Evolutionary conservation across 2,113 vertebrate species (phyloP).

Genomic region (Mormoops blainvillei): DNA sequence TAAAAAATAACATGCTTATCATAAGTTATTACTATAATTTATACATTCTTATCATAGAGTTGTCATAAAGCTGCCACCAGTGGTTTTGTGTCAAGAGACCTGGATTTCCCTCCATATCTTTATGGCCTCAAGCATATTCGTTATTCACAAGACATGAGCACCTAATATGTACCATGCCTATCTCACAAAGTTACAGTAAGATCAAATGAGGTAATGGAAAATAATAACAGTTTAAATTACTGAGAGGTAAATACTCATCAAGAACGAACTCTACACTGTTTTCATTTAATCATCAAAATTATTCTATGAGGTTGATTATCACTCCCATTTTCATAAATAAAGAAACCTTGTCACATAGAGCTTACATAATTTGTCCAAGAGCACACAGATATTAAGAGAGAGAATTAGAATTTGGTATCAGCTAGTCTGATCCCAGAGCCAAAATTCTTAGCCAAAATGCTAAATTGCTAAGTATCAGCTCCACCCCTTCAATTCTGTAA

Average conservation of each 20-base stretch:
- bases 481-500: not conserved
- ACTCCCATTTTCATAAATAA: not conserved
- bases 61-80: not conserved
- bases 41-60: not conserved
- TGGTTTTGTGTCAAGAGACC: not conserved
- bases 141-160: not conserved
- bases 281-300: not conserved
- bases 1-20: not conserved
- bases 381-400: not conserved
- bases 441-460: not conserved
- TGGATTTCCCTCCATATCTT: not conserved
- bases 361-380: not conserved
- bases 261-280: not conserved
- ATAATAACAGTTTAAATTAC: not conserved
- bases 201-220: not conserved
- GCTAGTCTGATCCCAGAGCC: not conserved
- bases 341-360: not conserved
- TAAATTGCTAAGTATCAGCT: not conserved
- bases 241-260: slow-evolving; percentile 2
- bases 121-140: not conserved
- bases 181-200: not conserved
- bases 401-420: not conserved
- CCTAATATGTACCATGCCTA: not conserved
- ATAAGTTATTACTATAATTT: slow-evolving; percentile 14
- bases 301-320: not conserved